Conservation (phyloP, 2,797 vertebrate genomes). For the Melanotaenia boesemani region DNA sequence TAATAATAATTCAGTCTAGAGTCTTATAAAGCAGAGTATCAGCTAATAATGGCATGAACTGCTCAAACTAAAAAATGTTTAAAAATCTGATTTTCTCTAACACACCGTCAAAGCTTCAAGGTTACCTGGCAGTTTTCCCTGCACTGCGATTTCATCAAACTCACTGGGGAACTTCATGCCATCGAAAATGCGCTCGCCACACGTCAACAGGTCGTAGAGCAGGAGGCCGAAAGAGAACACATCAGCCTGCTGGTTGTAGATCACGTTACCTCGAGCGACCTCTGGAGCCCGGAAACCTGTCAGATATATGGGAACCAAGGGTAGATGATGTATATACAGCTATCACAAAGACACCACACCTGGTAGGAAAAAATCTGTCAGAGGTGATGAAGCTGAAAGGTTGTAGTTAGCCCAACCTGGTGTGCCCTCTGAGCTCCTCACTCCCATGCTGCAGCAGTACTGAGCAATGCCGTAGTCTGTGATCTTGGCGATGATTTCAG, state of each 20-base stretch:
- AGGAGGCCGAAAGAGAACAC: conserved; percentile 96
- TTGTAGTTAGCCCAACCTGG: conserved; percentile 83
- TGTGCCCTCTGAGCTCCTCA: conserved; percentile 95
- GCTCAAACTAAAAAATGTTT: not conserved
- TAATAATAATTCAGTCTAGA: not conserved
- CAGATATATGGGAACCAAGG: rapidly evolving
- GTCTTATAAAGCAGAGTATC: not conserved
- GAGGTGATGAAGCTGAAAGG: not conserved
- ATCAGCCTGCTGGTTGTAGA: conserved; percentile 97
- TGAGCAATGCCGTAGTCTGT: conserved; percentile 97
- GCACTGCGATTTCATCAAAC: conserved; percentile 95
- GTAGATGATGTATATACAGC: not conserved
- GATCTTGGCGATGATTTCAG: conserved; percentile 95
- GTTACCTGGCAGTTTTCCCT: conserved; percentile 94
- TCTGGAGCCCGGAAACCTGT: conserved; percentile 96
- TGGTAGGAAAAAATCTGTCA: not conserved
- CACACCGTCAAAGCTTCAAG: not conserved
- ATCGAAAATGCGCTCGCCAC: conserved; percentile 92
- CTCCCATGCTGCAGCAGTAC: conserved; percentile 97
- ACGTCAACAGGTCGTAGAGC: conserved; percentile 95
- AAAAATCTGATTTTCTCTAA: no score
- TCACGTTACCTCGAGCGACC: conserved; percentile 93
- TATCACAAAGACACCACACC: not conserved
- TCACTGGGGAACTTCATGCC: conserved; percentile 97
- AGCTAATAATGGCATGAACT: not conserved